Base-by-base conservation (phyloP, 2,797 vertebrate genomes). In the Bovichtus diacanthus region DNA sequence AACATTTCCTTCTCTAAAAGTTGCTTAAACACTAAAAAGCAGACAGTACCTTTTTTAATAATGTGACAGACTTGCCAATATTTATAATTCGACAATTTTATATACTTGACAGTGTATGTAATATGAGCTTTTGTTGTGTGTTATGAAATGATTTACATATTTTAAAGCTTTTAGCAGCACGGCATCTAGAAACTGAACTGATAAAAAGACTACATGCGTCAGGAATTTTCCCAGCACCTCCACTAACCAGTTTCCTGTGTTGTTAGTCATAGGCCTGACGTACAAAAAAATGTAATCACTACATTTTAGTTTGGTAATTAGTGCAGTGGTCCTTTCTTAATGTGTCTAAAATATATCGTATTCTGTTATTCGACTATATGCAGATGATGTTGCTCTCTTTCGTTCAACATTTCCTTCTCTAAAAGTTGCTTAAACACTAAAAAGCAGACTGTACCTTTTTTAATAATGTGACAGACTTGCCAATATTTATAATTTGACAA, bases 311-410 rank as follows among this genome's bases (percentile, higher is more conserved):
- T 36, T 5, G 1, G 34, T 58, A 4, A 23, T 58, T 15, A 13
- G 13, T 38, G 34, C 21, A 21, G 2, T 39, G 2, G 9, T 38
- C 58, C 34, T 19, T 13, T 58, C 38, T 38, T n/a, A 27, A 19
- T 19, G 2, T 27, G 43, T 47, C 12, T 49, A 29, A 47, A 47
- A 21, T 6, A 18, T 36, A 25, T 49, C n/a, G 16, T 65, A n/a
- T 16, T 16, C 11, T 46, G 2, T 21, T 4, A 2, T 47, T 38
- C 3, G 2, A 4, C 74, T 25, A 1, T 76, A 76, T 63, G 65
- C 50, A 49, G 74, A 69, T 11, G 65, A 77, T 59, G 21, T 44
- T 50, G 27, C 43, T 34, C 9, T 73, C 10, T 55, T 36, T 44
- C 3, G 0, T 25, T 9, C 27, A 36, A 9, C 64, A 11, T 19